Base-by-base conservation (phyloP, 2,113 vertebrate species). In the Scalopus aquaticus region DNA sequence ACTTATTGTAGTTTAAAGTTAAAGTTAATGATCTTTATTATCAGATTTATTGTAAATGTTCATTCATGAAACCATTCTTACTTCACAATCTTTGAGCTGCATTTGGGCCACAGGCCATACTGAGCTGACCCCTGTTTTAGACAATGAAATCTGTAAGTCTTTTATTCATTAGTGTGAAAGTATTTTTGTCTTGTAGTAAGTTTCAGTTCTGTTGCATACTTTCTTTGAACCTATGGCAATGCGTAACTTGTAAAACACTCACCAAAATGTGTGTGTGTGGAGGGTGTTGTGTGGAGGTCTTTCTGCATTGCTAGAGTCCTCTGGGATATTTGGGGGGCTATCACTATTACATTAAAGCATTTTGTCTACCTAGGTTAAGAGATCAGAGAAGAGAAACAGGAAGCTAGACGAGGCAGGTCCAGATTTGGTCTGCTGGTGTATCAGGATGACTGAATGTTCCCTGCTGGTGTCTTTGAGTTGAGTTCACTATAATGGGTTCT, bases 291-390 rank as follows among this genome's bases (percentile, higher is more conserved):
- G 74, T 64, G 8, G 10, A 9, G 2, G 9, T 88, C 60, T 24
- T 44, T 82, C 51, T 70, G 2, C 35, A 28, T 24, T 80, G 46
- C 20, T 80, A 72, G 20, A 32, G 70, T 20, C 54, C 67, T 76
- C 49, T 72, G 37, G 32, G 17, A 35, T 49, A 44, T 72, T 28
- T 64, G 54, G 44, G 30, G 6, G 72, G 64, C 30, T 7, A 65
- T 37, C 1, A 32, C 22, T 74, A 3, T 82, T 67, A 28, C 35
- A 26, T 13, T 35, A 65, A 93, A 95, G 5, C 19, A 69, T 81
- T 91, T 95, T 60, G 30, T 94, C 77, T 67, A 1, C 69, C 91
- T 78, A 81, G 22, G 30, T 91, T 81, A 70, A 60, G 24, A 76
- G 60, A 81, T 22, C 35, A 28, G 20, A 56, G 12, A 85, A 35